These are phyloP conservation scores for Chirona hameri DNA, from an alignment of 2,888 invertebrate species.

Conservation along the genomic window DNA sequence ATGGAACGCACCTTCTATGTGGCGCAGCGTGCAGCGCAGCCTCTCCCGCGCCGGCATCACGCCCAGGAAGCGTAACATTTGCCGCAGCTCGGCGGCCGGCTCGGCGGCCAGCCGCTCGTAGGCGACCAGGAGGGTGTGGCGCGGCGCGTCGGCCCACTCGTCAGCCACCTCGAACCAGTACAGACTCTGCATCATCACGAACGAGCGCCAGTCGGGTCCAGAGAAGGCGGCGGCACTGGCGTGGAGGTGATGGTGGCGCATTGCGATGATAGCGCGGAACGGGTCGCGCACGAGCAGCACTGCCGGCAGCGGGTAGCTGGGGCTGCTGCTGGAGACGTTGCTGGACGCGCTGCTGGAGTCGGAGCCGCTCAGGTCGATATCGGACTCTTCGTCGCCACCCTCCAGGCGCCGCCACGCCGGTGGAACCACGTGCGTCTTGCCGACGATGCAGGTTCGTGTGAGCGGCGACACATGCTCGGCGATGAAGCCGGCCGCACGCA, in stretches of 20 bases:
- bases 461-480: background rate
- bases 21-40: background rate
- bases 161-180: background rate
- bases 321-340: too few species aligned
- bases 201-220: background rate
- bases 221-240: background rate
- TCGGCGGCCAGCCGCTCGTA: background rate
- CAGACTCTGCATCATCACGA: background rate
- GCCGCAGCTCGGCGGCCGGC: background rate
- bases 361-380: too few species aligned
- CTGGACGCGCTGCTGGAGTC: too few species aligned
- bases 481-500: background rate
- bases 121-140: background rate
- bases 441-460: background rate
- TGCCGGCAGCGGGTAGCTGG: background rate
- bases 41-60: background rate
- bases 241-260: background rate
- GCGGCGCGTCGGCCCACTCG: background rate
- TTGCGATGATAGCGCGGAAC: background rate
- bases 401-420: background rate
- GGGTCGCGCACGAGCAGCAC: conserved; percentile 13
- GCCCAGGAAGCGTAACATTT: background rate
- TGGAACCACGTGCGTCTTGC: background rate
- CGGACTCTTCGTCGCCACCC: background rate
- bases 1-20: background rate